phyloP scores from a whole-genome alignment of 2,888 invertebrate genomes.

The Drosophila ezoana region DNA sequence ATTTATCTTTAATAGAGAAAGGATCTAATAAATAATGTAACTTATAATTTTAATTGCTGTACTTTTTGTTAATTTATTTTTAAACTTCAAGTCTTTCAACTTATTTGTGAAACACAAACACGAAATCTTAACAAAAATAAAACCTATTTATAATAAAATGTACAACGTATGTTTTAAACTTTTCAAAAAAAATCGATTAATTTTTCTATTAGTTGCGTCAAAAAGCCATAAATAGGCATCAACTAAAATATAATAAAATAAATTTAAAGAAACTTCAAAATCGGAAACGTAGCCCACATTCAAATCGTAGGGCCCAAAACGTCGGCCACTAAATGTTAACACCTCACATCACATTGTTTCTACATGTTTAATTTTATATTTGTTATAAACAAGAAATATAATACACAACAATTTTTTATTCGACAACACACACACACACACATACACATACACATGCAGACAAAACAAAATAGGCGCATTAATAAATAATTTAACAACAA shows the following conservation, averaged over 20 bases:
- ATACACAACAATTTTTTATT: constrained; percentile 24
- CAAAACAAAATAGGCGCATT: constrained; percentile 54
- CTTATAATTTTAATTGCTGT: constrained; percentile 57
- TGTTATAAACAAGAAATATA: constrained; percentile 27
- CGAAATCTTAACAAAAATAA: constrained; percentile 30
- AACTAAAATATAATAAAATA: constrained; percentile 56
- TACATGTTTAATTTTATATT: constrained; percentile 43
- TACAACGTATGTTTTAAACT: constrained; percentile 69
- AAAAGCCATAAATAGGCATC: constrained; percentile 76
- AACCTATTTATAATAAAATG: constrained; percentile 62
- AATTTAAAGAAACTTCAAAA: constrained; percentile 35
- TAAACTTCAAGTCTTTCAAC: constrained; percentile 47
- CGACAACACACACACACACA: constrained; percentile 28
- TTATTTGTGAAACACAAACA: constrained; percentile 44
- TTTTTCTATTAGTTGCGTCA: constrained; percentile 74
- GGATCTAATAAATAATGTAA: constrained; percentile 36
- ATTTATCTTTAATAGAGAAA: no score
- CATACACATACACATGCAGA: constrained; percentile 1
- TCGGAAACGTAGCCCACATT: constrained; percentile 16
- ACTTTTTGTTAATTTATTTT: constrained; percentile 70
- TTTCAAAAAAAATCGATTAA: constrained; percentile 38
- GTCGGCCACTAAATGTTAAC: constrained; percentile 50
- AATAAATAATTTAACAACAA: constrained; percentile 40
- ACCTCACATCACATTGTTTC: constrained; percentile 61
- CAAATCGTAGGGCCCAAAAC: neutral